Conservation (phyloP, 53 echinoderm and acorn worm genomes). For the Mesocentrotus franciscanus region DNA sequence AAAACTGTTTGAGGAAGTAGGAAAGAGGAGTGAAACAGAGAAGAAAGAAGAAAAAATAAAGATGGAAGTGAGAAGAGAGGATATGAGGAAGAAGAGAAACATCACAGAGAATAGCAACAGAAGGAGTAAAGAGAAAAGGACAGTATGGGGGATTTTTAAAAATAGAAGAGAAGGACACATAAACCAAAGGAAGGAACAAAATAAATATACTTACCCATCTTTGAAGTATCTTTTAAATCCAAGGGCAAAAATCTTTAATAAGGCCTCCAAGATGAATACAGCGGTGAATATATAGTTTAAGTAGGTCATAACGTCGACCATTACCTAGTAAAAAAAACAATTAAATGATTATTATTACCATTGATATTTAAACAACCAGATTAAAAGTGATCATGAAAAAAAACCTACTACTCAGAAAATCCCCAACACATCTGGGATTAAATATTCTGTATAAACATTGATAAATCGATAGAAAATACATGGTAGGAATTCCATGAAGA, state of each 20-base stretch:
- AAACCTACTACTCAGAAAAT: not conserved
- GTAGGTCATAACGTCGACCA: slow-evolving; percentile 82
- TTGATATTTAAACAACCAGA: not conserved
- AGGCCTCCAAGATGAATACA: slow-evolving; percentile 92
- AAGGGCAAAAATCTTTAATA: slow-evolving; percentile 88
- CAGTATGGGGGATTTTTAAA: not conserved
- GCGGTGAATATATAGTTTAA: slow-evolving; percentile 96
- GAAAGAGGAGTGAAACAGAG: not conserved
- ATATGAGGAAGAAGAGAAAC: not conserved
- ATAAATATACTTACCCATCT: slow-evolving; percentile 78
- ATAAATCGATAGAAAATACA: not conserved
- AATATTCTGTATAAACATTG: not conserved
- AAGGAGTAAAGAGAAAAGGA: not conserved
- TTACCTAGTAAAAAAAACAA: slow-evolving; percentile 67
- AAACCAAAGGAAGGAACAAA: not conserved
- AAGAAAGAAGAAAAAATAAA: not conserved
- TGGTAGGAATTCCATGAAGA: not conserved
- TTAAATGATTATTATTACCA: not conserved
- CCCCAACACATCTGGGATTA: not conserved
- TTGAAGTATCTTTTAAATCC: slow-evolving; percentile 83
- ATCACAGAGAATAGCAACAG: not conserved
- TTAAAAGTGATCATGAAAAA: not conserved
- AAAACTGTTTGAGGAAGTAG: not conserved
- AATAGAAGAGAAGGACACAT: not conserved
- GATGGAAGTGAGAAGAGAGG: not conserved